Evolutionary conservation across 2,888 invertebrate species (phyloP).

Genomic region (Drosophila monieri): DNA sequence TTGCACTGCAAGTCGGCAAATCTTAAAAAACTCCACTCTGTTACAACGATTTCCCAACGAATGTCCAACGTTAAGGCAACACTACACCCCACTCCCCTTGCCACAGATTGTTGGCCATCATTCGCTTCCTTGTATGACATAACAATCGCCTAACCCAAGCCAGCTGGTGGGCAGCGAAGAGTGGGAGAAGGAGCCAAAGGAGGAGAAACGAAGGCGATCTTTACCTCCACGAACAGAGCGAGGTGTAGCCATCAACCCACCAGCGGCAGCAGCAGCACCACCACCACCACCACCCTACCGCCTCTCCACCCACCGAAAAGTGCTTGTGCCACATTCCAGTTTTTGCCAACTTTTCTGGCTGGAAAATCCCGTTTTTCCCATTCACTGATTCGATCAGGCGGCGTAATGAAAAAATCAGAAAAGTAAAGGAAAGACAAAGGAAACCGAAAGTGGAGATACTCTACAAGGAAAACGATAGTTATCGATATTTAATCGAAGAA

Average conservation of each 20-base stretch:
- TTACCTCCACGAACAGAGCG: conserved; percentile 60
- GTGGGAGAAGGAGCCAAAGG: conserved; percentile 22
- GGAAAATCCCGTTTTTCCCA: conserved; percentile 73
- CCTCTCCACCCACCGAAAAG: conserved; percentile 1
- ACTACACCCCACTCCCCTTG: neutral
- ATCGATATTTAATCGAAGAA: too few relatives aligned
- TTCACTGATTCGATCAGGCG: conserved; percentile 75
- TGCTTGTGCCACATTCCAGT: conserved; percentile 73
- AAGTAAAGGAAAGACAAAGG: neutral
- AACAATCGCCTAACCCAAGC: conserved; percentile 54
- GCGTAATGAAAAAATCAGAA: conserved; percentile 56
- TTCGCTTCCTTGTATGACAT: conserved; percentile 81
- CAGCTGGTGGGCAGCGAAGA: conserved; percentile 51
- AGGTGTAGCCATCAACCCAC: conserved; percentile 21
- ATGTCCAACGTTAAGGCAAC: conserved; percentile 35
- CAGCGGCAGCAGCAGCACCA: neutral
- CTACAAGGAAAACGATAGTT: neutral
- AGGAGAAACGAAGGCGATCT: conserved; percentile 67
- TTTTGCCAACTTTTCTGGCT: conserved; percentile 47
- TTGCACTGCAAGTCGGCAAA: conserved; percentile 3
- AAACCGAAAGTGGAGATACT: conserved; percentile 1
- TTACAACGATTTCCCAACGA: conserved; percentile 36
- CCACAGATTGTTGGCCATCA: conserved; percentile 46
- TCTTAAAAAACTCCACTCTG: conserved; percentile 25
- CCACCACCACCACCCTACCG: neutral